Conservation (phyloP, 2,888 invertebrate species). For the Kryphioiulus occultus region DNA sequence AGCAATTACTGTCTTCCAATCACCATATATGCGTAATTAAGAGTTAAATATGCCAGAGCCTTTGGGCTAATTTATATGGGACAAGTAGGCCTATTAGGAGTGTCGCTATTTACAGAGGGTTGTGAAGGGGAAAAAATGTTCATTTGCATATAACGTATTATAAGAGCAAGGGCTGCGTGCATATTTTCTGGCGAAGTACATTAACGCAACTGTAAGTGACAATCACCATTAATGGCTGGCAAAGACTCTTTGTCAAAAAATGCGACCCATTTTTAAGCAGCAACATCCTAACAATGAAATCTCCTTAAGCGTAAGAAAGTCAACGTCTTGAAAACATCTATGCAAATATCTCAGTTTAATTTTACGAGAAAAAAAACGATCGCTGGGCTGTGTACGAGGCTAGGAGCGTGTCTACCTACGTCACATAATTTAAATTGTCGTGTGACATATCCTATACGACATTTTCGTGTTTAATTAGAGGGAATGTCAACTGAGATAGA, state of each 20-base stretch:
- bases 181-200: neutral
- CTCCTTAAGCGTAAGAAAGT: neutral
- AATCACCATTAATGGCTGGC: neutral
- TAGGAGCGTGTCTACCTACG: neutral
- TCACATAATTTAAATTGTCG: neutral
- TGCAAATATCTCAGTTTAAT: neutral
- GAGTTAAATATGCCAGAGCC: neutral
- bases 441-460: neutral
- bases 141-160: constrained; percentile 12
- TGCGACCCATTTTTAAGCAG: neutral
- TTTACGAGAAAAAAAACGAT: neutral
- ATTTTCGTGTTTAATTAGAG: neutral
- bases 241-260: constrained; percentile 10
- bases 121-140: neutral
- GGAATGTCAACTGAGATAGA: neutral
- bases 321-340: neutral
- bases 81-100: neutral
- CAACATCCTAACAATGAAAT: neutral
- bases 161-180: neutral
- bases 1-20: constrained; percentile 25
- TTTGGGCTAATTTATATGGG: neutral
- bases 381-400: neutral
- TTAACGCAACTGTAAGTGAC: constrained; percentile 28
- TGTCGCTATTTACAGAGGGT: neutral
- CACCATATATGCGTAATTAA: constrained; percentile 18